phyloP scores from a whole-genome alignment of 2,888 invertebrate genomes.

The Netelia melanura region DNA sequence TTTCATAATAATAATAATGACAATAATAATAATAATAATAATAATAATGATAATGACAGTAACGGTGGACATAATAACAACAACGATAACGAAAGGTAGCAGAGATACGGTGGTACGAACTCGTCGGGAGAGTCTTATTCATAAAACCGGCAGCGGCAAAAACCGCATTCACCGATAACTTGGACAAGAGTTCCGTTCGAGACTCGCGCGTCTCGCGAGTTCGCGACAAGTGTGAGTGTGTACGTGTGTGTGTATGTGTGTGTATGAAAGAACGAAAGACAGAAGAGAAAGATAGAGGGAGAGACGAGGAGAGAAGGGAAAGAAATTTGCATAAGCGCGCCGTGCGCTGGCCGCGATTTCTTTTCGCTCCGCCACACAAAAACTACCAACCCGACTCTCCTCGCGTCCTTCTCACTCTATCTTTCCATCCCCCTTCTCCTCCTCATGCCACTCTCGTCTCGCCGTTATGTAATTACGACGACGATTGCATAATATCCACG shows the following conservation, averaged over 20 bases:
- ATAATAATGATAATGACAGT: too few species aligned
- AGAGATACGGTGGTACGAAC: not conserved
- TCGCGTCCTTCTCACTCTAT: conserved; percentile 41
- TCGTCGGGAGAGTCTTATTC: not conserved
- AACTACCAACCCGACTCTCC: conserved; percentile 30
- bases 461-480: conserved; percentile 65
- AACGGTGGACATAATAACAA: not conserved
- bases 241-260: not conserved
- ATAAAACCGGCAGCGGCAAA: conserved; percentile 12
- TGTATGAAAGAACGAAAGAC: not conserved
- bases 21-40: not conserved
- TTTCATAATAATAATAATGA: not conserved
- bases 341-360: conserved; percentile 61
- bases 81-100: not conserved
- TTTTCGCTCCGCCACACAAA: conserved; percentile 64
- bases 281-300: conserved; percentile 12
- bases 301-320: not conserved
- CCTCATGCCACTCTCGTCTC: conserved; percentile 8
- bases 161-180: conserved; percentile 50
- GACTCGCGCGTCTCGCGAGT: conserved; percentile 25
- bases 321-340: conserved; percentile 62
- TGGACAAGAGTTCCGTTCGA: conserved; percentile 57
- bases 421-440: conserved; percentile 10
- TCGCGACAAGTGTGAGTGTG: conserved; percentile 12
- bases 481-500: conserved; percentile 58